Percentiles rank a stretch among this genome's conserved stretches.
These are phyloP conservation scores for Scrobipalpa costella DNA, from an alignment of 2,888 invertebrate species.

Conservation along the genomic window DNA sequence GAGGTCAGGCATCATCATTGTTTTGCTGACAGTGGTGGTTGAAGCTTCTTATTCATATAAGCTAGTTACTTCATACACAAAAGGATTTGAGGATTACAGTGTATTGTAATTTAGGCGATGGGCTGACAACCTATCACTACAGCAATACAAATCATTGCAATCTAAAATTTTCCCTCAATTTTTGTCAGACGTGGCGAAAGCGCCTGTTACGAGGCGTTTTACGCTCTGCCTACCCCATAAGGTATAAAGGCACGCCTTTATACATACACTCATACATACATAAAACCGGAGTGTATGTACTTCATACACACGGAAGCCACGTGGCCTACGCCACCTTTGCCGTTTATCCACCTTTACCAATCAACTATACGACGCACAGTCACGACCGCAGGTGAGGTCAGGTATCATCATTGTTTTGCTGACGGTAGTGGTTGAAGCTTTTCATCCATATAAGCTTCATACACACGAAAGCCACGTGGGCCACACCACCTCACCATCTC, in stretches of 20 bases:
- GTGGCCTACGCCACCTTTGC: conserved; percentile 55
- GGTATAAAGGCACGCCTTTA: too few relatives aligned
- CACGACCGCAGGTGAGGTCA: conserved; percentile 78
- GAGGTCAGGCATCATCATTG: conserved; percentile 60
- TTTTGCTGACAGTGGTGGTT: neutral
- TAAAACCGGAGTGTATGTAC: too few relatives aligned
- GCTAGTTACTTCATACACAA: neutral
- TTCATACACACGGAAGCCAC: conserved; percentile 35
- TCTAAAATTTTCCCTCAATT: too few relatives aligned
- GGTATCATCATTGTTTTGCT: conserved; percentile 37
- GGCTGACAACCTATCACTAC: too few relatives aligned
- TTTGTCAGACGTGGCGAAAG: too few relatives aligned
- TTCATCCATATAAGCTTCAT: neutral
- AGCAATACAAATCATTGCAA: too few relatives aligned
- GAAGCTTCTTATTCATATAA: neutral
- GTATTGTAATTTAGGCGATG: too few relatives aligned
- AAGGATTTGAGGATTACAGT: too few relatives aligned
- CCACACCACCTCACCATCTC: conserved; percentile 63
- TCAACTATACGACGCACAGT: conserved; percentile 66
- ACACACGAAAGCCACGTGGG: conserved; percentile 37
- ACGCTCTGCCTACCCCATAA: too few relatives aligned
- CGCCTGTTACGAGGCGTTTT: too few relatives aligned
- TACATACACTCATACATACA: too few relatives aligned
- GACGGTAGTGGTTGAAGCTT: neutral
- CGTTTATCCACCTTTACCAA: conserved; percentile 71